Percentiles rank a stretch among this genome's conserved stretches.
Evolutionary conservation across 1,140 invertebrate genomes (phyloP).

Genomic region (Colletes gigas): DNA sequence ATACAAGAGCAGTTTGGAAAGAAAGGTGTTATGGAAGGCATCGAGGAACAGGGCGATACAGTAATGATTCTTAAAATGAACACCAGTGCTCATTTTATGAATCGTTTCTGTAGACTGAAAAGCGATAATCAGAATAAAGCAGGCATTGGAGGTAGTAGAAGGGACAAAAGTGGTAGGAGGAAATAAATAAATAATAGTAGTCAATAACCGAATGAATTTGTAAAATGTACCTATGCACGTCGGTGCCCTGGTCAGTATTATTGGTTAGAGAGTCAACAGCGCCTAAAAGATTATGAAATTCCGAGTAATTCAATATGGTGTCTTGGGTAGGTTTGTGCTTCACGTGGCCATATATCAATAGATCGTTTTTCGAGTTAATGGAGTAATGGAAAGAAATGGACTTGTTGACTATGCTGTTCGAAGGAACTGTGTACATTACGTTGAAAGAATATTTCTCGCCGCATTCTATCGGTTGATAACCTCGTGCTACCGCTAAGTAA

Average conservation of each 20-base stretch:
- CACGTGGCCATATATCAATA: conserved; percentile 76
- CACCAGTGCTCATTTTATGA: no score
- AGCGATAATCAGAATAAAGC: no score
- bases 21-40: no score
- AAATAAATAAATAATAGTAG: background rate
- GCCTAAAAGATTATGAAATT: conserved; percentile 76
- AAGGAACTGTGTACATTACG: conserved; percentile 76
- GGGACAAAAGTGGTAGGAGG: no score
- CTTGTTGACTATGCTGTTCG: conserved; percentile 57
- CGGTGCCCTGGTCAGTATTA: conserved; percentile 62
- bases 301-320: conserved; percentile 74
- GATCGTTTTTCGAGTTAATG: conserved; percentile 76
- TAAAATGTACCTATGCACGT: conserved; percentile 69
- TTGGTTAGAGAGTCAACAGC: conserved; percentile 67
- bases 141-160: no score
- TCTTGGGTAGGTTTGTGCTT: conserved; percentile 74
- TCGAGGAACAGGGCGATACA: no score
- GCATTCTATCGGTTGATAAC: conserved; percentile 75
- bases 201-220: background rate
- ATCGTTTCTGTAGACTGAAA: no score
- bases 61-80: no score
- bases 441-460: conserved; percentile 78
- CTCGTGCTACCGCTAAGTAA: conserved; percentile 74
- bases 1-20: no score
- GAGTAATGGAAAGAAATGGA: conserved; percentile 77